These are phyloP conservation scores for Poecilia gillii DNA, from an alignment of 2,797 vertebrate genomes.

Conservation along the genomic window DNA sequence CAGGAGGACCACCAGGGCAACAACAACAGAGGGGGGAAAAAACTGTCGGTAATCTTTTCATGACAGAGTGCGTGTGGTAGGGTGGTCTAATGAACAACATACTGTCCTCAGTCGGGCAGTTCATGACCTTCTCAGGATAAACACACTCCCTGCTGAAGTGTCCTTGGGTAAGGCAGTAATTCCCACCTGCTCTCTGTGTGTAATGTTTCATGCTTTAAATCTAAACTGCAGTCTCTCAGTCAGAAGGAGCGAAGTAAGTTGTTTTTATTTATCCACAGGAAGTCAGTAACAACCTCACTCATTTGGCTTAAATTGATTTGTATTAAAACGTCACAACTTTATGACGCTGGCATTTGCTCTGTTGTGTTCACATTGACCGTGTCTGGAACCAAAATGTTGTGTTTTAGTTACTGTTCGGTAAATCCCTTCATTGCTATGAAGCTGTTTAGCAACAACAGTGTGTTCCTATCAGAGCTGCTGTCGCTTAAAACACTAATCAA, in stretches of 20 bases:
- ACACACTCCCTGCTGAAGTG: slow-evolving; percentile 54
- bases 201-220: slow-evolving; percentile 15
- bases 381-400: background rate
- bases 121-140: slow-evolving; percentile 49
- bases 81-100: slow-evolving; percentile 42
- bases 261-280: slow-evolving; percentile 4
- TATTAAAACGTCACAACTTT: background rate
- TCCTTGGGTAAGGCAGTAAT: slow-evolving; percentile 48
- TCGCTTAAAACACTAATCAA: background rate
- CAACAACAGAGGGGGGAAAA: background rate
- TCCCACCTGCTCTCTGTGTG: slow-evolving; percentile 19
- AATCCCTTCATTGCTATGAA: background rate
- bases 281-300: slow-evolving; percentile 6
- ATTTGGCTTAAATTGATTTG: slow-evolving; percentile 11
- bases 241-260: slow-evolving; percentile 23
- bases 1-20: slow-evolving; percentile 8
- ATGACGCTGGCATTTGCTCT: background rate
- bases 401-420: background rate
- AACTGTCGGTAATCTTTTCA: slow-evolving; percentile 14
- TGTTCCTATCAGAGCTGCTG: background rate
- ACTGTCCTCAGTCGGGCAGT: slow-evolving; percentile 30
- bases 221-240: slow-evolving; percentile 19
- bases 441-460: background rate
- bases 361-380: background rate
- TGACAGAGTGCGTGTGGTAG: slow-evolving; percentile 37